These are phyloP conservation scores for Eucidaris tribuloides DNA, from an alignment of 35 echinoderm and acorn worm genomes.

Conservation along the genomic window DNA sequence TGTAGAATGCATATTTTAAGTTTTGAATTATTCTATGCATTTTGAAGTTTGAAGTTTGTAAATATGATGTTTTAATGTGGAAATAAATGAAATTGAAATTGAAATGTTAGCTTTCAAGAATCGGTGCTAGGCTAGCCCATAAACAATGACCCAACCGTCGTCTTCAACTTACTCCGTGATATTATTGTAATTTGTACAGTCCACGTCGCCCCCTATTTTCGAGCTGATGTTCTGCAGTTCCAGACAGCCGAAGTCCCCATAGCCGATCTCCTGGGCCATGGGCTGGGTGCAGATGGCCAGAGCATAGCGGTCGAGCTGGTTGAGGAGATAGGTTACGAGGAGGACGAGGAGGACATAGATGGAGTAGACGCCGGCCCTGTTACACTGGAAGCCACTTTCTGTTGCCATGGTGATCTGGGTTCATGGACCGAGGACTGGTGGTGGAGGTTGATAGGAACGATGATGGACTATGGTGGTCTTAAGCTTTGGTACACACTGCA, in stretches of 20 bases:
- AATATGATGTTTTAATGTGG: too few species aligned
- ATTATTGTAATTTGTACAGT: constrained; percentile 35
- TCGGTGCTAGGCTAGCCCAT: too few species aligned
- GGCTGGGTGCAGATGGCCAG: constrained; percentile 73
- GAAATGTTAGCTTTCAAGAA: too few species aligned
- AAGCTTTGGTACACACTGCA: too few species aligned
- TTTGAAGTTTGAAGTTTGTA: too few species aligned
- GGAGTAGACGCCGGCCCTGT: constrained; percentile 47
- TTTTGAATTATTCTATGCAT: too few species aligned
- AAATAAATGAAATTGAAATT: too few species aligned
- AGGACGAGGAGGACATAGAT: constrained; percentile 69
- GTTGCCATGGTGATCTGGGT: constrained; percentile 15
- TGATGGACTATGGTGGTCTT: too few species aligned
- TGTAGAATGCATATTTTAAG: too few species aligned
- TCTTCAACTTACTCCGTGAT: constrained; percentile 13
- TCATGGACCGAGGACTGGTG: too few species aligned
- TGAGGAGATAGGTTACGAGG: constrained; percentile 71
- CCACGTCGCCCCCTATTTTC: background rate
- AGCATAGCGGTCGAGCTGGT: constrained; percentile 87
- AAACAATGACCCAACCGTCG: too few species aligned
- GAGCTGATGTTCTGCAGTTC: constrained; percentile 12
- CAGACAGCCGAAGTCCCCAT: constrained; percentile 75
- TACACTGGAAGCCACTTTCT: background rate
- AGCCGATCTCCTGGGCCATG: constrained; percentile 90
- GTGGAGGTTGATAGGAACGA: too few species aligned